Conservation (phyloP, 2,888 invertebrate genomes). For the Stictocephala bisonia region DNA sequence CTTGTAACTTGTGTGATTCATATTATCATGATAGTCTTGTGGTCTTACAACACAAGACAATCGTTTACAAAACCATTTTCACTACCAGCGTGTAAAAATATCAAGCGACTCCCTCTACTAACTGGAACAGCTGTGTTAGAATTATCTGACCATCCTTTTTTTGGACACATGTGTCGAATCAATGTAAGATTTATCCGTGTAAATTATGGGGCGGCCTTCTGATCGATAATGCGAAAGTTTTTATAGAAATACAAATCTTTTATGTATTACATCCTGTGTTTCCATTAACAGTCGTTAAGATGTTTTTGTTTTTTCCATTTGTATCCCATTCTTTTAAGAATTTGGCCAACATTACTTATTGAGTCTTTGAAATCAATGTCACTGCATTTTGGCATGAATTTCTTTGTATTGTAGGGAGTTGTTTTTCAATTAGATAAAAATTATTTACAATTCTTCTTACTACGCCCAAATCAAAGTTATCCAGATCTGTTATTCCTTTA, state of each 20-base stretch:
- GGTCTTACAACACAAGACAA: background rate
- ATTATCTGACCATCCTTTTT: background rate
- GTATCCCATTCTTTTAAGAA: background rate
- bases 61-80: background rate
- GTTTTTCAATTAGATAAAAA: background rate
- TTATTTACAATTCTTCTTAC: background rate
- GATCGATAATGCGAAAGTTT: background rate
- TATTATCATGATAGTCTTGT: background rate
- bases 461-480: background rate
- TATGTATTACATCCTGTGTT: background rate
- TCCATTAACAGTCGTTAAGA: background rate
- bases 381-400: slow-evolving; percentile 1
- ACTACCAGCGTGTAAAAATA: background rate
- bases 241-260: background rate
- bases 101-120: background rate
- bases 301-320: slow-evolving; percentile 4
- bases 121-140: background rate
- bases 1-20: slow-evolving; percentile 3
- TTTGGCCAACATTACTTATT: background rate
- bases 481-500: background rate
- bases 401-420: background rate
- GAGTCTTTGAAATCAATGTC: background rate
- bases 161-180: background rate
- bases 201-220: background rate
- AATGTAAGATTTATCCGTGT: background rate